Base-by-base conservation (phyloP, 2,888 invertebrate genomes). In the Drosophila nigricruria region DNA sequence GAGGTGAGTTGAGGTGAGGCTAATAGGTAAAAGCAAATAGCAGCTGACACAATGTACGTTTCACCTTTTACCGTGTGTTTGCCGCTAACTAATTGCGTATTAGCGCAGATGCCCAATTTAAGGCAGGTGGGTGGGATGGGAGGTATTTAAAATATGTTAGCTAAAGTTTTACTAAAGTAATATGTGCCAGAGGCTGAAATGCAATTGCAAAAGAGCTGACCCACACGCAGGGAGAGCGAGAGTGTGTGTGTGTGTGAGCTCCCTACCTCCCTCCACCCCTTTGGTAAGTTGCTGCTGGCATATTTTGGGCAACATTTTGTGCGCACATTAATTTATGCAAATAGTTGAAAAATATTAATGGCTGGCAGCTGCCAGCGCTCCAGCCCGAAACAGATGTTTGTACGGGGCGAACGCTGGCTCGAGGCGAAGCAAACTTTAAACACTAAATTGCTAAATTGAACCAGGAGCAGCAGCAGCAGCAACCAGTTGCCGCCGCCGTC, bases 291-390 rank as follows among this genome's bases (percentile, higher is more conserved):
- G 68, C 40, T 67, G 67, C 42, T 49, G 72, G 70, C 74, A 80
- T 79, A 83, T 79, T 81, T 88, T 75, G 79, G 86, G 80, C 77
- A 86, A 81, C 81, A 85, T 81, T 86, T 86, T 88, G 82, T 76
- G 83, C 73, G 73, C 81, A 71, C 86, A 86, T 88, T 86, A 86
- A 86, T 88, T 88, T 86, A 88, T 88, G 86, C 77, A 85, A 85
- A 88, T 86, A 86, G 88, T 86, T 86, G 79, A 82, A 82, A 86
- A 88, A 86, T 86, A 86, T 88, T 85, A 87, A 88, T 86, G 86
- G 83, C 78, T 42, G 77, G 72, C 81, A 85, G 83, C 74, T 81
- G 81, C 43, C 58, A 12, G 47, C 6, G 47, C 27, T 2, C 23
- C 30, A 30, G 9, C 10, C 3, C 5, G n/a, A 18, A 1, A 12